Evolutionary conservation across 2,797 vertebrate genomes (phyloP), one percentile per base, ranked within the genome.

Genomic region (Spinus olivaceus): DNA sequence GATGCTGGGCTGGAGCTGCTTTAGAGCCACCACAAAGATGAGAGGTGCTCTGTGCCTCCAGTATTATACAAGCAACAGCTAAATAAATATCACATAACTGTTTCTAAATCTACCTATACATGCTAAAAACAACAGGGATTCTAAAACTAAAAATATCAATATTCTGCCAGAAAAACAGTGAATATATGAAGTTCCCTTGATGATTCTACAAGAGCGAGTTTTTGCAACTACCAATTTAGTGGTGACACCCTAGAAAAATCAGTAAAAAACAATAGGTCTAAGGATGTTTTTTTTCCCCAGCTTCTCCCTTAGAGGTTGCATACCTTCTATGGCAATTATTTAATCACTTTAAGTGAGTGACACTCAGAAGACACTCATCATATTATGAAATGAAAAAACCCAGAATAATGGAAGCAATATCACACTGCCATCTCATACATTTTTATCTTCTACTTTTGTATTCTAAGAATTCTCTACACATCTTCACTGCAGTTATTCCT

Each of bases 251-350:
- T 21, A 63, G 25, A 79, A 86, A 83, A 79, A 91, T 47, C 12
- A 63, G 25, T 63, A 41, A 73, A 88, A 14, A 37, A 3, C 25
- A 69, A 18, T 0, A 56, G 11, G 30, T 57, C 33, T 70, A 86
- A 53, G 8, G 14, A 6, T 46, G 1, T 0, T 2, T 20, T 12
- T 32, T 39, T 23, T 25, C 25, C 42, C 10, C 1, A 11, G 44
- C 24, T 53, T 56, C 50, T 61, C 23, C 41, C 50, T 69, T 51
- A 76, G 22, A 86, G 39, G 41, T 10, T 76, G 37, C 47, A 63
- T 22, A 60, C 10, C 7, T 66, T 65, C 61, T 1, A 50, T 0
- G 8, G 42, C 14, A 72, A 44, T n/a, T 53, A 56, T n/a, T 66
- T 71, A 71, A 89, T 39, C 19, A 67, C 49, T 81, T 81, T 4